These are phyloP conservation scores for Heptranchias perlo DNA, from an alignment of 2,113 vertebrate species.

Conservation along the genomic window DNA sequence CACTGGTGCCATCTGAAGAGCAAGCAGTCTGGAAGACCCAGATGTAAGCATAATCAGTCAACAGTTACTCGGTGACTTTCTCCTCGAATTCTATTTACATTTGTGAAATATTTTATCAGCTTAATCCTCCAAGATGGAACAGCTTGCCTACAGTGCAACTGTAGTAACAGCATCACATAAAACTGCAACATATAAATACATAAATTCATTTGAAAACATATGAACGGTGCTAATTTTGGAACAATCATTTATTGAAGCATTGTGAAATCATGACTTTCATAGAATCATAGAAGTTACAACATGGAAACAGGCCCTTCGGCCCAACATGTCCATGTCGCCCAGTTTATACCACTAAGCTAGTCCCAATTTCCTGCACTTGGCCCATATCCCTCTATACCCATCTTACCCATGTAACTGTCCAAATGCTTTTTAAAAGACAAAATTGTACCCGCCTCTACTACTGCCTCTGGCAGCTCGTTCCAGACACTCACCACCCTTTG, in stretches of 20 bases:
- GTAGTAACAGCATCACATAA: not conserved
- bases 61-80: conserved; percentile 18
- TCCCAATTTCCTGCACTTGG: no score
- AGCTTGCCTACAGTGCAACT: not conserved
- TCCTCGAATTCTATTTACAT: conserved; percentile 23
- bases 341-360: no score
- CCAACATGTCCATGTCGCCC: no score
- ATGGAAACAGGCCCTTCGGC: no score
- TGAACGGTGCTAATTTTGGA: not conserved
- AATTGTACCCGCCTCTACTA: no score
- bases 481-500: no score
- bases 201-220: not conserved
- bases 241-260: not conserved
- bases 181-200: not conserved
- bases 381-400: no score
- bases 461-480: no score
- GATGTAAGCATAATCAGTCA: conserved; percentile 28
- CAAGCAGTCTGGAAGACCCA: conserved; percentile 37
- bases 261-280: not conserved
- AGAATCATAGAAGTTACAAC: no score
- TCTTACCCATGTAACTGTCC: no score
- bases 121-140: not conserved
- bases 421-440: no score
- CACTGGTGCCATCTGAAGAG: conserved; percentile 55
- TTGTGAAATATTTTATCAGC: conserved; percentile 14